A percentile compares a stretch with the other conserved stretches of the same genome.
These are phyloP conservation scores for Lucilia cuprina DNA, from an alignment of 1,140 invertebrate species.

Conservation along the genomic window DNA sequence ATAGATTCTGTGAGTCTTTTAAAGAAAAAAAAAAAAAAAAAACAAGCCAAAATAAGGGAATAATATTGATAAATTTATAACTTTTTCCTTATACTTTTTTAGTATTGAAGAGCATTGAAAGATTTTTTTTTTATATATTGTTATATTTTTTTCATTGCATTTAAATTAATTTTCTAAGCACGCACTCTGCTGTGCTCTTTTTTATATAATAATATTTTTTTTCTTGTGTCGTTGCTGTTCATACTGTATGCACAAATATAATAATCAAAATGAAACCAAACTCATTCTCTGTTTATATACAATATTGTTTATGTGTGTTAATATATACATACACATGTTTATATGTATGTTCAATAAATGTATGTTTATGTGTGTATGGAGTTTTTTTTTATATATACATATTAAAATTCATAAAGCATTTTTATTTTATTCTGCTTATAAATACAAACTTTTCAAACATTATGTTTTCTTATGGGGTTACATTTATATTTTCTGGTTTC, in stretches of 20 bases:
- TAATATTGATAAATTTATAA: too few relatives aligned
- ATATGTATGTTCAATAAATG: too few relatives aligned
- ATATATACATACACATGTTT: too few relatives aligned
- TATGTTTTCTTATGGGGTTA: conserved; percentile 1
- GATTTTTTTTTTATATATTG: conserved; percentile 18
- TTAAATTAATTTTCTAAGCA: conserved; percentile 22
- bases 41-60: too few relatives aligned
- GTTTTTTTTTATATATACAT: background rate
- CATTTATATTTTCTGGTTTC: background rate
- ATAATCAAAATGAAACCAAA: conserved; percentile 18
- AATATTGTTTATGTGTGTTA: background rate
- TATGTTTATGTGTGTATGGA: background rate
- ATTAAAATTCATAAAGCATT: conserved; percentile 31
- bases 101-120: background rate
- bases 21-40: too few relatives aligned
- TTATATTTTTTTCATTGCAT: background rate
- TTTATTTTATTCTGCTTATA: background rate
- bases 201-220: background rate
- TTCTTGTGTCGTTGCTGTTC: background rate
- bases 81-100: too few relatives aligned
- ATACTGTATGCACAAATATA: background rate
- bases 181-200: background rate
- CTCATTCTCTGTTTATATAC: background rate
- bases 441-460: background rate
- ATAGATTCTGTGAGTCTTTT: too few relatives aligned